These are phyloP conservation scores for Desoria tigrina DNA, from an alignment of 2,888 invertebrate genomes.

Conservation along the genomic window DNA sequence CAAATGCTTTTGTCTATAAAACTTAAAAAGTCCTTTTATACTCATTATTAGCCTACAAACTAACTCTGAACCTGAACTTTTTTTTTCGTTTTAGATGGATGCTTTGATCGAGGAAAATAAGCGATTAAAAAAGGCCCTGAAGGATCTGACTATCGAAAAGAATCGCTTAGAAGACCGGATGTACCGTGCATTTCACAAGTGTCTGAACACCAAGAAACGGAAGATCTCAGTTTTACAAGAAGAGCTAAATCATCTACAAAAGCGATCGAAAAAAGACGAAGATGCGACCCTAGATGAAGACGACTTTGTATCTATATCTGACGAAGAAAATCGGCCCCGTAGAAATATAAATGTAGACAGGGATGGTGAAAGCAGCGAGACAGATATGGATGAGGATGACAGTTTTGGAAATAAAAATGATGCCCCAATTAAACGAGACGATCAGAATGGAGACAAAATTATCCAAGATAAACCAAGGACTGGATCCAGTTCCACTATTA, in stretches of 20 bases:
- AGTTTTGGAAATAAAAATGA: too few species aligned
- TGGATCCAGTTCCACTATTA: too few species aligned
- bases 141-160: constrained; percentile 26
- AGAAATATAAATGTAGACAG: not conserved
- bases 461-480: too few species aligned
- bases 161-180: constrained; percentile 22
- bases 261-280: constrained; percentile 5
- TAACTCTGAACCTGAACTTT: too few species aligned
- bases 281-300: not conserved
- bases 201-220: constrained; percentile 30
- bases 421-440: too few species aligned
- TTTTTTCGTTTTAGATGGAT: too few species aligned
- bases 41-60: too few species aligned
- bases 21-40: too few species aligned
- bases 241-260: not conserved
- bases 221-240: constrained; percentile 26
- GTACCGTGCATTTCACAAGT: constrained; percentile 20
- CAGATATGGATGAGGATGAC: constrained; percentile 29
- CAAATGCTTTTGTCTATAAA: too few species aligned
- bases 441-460: too few species aligned
- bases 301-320: not conserved
- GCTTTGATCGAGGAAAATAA: constrained; percentile 23
- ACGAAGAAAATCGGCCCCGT: not conserved
- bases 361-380: constrained; percentile 23
- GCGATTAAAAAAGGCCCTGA: constrained; percentile 4